phyloP scores from a whole-genome alignment of 2,113 vertebrate genomes.

The Onychostoma macrolepis region DNA sequence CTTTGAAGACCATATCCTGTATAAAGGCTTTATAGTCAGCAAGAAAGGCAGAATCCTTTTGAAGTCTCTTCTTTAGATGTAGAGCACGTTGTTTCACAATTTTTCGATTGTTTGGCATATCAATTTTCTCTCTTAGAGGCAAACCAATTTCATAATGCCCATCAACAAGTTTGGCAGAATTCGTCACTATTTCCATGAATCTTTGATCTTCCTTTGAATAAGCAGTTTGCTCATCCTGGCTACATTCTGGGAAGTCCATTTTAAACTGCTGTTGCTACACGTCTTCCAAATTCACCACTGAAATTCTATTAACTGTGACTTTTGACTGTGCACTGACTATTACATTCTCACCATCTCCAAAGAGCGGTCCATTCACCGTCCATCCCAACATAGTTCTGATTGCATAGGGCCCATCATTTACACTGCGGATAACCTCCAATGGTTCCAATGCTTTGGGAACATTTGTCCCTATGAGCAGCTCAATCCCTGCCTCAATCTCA shows the following conservation, averaged over 20 bases:
- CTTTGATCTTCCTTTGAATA: neutral
- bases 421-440: neutral
- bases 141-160: neutral
- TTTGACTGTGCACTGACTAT: neutral
- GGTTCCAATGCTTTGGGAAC: neutral
- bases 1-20: neutral
- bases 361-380: neutral
- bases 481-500: neutral
- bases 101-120: neutral
- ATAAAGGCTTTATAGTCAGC: neutral
- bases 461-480: neutral
- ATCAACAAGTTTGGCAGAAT: neutral
- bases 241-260: neutral
- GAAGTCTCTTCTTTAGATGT: neutral
- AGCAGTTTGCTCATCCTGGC: neutral
- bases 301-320: neutral
- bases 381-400: neutral
- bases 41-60: neutral
- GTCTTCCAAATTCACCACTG: neutral
- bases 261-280: neutral
- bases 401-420: neutral
- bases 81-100: slow-evolving; percentile 7
- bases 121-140: neutral
- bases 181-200: neutral
- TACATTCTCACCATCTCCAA: neutral